Base-by-base conservation (phyloP, 2,113 vertebrate species). In the Mesoclemmys tuberculata region DNA sequence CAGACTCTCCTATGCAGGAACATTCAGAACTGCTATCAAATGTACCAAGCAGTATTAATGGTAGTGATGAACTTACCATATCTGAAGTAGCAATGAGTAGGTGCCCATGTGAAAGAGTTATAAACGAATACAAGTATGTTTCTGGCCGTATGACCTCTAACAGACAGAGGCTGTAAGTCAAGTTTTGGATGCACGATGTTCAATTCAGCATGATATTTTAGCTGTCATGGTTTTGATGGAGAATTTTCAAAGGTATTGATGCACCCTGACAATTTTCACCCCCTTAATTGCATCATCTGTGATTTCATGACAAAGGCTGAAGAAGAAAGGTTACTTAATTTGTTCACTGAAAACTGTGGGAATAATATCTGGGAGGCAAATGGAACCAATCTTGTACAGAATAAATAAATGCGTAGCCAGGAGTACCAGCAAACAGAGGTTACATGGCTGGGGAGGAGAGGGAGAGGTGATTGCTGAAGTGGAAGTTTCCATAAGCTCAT, bases 21-120 rank as follows among this genome's bases (percentile, higher is more conserved):
- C 64, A 80, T 49, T 2, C 5, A 44, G 2, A 71, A 71, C 19
- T 41, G 38, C 35, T 11, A 11, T 51, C 49, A 78, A 82, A 38
- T 55, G 55, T 3, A 64, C 19, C 8, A 68, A 84, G 13, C 22
- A 13, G 31, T 31, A 8, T 1, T 16, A 7, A 46, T 46, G 5
- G 49, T 82, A 26, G n/a, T 54, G 46, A 80, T 22, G 10, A 44
- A 22, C 35, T 83, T 51, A 16, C 6, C 19, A 35, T 24, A 2
- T 78, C 86, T 13, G 27, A 91, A 92, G 22, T 8, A 93, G 14
- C 29, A 92, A 21, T 38, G 56, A 56, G 35, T 1, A 95, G 87
- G 41, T 51, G 38, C 82, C 19, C 21, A 85, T 84, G 18, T 68
- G 1, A 0, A 2, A 27, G 29, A 74, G 44, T 48, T 86, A 44